Evolutionary conservation across 2,888 invertebrate species (phyloP), one percentile per base, ranked within the genome.

Genomic region (Caenorhabditis sulstoni): DNA sequence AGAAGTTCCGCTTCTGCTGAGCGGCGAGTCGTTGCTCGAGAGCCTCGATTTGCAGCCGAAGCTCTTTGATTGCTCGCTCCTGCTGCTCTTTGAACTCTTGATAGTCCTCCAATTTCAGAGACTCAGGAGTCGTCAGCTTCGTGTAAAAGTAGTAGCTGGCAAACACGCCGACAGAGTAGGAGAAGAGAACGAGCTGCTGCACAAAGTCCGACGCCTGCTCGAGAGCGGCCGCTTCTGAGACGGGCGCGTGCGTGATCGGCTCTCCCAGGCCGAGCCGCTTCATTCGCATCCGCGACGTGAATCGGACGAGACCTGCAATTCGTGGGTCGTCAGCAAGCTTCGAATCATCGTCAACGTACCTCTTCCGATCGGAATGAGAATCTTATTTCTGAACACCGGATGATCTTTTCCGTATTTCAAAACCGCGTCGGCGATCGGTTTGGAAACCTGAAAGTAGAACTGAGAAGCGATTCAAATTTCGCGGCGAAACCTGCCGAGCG

Each of bases 131-230:
- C 16, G 82, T 81, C 50, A 73, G 52, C 52, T 87, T 87, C 8
- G 82, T 83, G 66, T 86, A 88, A 52, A 82, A 85, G 52, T 87
- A 87, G 71, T 86, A 88, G 11, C 81, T 83, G 64, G 86, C 85
- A 71, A 88, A 87, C 3, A 89, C 87, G 12, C 86, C 85, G 18
- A 89, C 85, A 0, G 88, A 87, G 58, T 89, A 89, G 4, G 83
- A 73, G 75, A 88, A 89, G 3, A 89, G 81, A 0, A 87, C 89
- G 12, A 86, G 39, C 73, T 89, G 89, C 55, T 89, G 89, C 8
- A 89, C 82, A 62, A 89, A 83, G 44, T 89, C 89, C n/a, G 89
- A 87, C 1, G 89, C 89, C 75, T 89, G 88, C 66, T 89, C 89
- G 9, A 89, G 80, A 1, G 89, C 89, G 0, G 84, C 81, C 14